Conservation (phyloP, 2,797 vertebrate genomes). For the Mastacembelus armatus region DNA sequence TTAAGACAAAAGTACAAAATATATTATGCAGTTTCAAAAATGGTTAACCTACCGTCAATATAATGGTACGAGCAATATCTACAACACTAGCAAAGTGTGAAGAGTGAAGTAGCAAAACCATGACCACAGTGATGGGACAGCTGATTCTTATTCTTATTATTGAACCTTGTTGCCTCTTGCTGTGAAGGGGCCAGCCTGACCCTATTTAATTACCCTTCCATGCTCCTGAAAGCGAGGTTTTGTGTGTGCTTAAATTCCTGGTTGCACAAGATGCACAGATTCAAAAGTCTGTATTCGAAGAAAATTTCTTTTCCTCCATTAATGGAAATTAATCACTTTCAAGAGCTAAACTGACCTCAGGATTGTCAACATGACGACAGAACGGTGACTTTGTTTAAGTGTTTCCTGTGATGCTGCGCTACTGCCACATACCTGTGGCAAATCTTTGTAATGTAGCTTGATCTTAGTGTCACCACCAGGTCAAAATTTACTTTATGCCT, state of each 20-base stretch:
- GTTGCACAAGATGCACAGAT: background rate
- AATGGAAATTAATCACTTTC: too few relatives aligned
- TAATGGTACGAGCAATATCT: background rate
- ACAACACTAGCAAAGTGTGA: background rate
- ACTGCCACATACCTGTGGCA: too few relatives aligned
- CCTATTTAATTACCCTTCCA: background rate
- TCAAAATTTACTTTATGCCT: too few relatives aligned
- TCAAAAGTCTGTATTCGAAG: background rate
- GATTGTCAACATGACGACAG: background rate
- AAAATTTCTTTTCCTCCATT: too few relatives aligned
- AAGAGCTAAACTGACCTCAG: background rate
- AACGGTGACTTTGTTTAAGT: slow-evolving; percentile 1
- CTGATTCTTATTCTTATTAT: slow-evolving; percentile 6
- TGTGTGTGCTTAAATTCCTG: background rate
- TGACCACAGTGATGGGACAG: background rate
- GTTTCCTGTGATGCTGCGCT: too few relatives aligned
- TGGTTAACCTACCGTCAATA: background rate
- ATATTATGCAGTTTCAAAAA: too few relatives aligned
- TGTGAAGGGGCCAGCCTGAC: background rate
- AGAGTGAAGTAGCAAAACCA: background rate
- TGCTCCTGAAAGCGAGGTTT: background rate
- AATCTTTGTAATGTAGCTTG: too few relatives aligned
- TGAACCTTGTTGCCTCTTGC: background rate
- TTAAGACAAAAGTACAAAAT: too few relatives aligned
- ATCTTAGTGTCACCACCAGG: too few relatives aligned